A percentile compares a stretch with the other conserved stretches of the same genome.
phyloP scores from a whole-genome alignment of 1,140 invertebrate species.

The Vanessa atalanta region DNA sequence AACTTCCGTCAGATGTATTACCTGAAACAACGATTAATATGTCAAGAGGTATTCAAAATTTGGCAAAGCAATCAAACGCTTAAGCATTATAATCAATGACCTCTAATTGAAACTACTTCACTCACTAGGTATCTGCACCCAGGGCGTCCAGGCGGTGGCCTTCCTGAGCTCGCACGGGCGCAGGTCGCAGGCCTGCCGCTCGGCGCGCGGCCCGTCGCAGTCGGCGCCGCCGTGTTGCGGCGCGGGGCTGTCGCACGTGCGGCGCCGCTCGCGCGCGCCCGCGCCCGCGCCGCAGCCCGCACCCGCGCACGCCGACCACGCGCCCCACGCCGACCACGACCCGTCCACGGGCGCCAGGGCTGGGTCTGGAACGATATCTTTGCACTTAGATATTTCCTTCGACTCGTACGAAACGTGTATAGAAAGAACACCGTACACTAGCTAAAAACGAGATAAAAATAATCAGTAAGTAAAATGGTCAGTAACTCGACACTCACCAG shows the following conservation, averaged over 20 bases:
- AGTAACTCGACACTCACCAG: slow-evolving; percentile 67
- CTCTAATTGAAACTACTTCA: slow-evolving; percentile 39
- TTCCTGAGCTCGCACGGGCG: slow-evolving; percentile 85
- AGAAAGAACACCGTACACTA: no score
- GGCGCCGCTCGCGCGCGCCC: slow-evolving; percentile 54
- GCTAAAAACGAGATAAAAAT: no score
- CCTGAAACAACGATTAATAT: slow-evolving; percentile 49
- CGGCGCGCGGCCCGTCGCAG: slow-evolving; percentile 84
- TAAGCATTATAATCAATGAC: background rate
- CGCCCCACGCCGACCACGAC: slow-evolving; percentile 87
- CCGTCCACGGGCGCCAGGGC: slow-evolving; percentile 84
- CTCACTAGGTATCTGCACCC: slow-evolving; percentile 82
- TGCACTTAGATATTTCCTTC: no score
- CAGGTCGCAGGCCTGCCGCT: slow-evolving; percentile 86
- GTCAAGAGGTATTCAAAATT: background rate
- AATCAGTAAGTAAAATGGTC: no score
- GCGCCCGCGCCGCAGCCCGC: slow-evolving; percentile 81
- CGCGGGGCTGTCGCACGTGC: slow-evolving; percentile 57
- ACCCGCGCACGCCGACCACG: slow-evolving; percentile 85
- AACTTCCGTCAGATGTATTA: slow-evolving; percentile 79
- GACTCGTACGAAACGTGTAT: no score
- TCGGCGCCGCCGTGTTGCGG: slow-evolving; percentile 74
- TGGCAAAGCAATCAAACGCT: background rate
- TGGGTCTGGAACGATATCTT: slow-evolving; percentile 59
- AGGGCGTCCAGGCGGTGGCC: slow-evolving; percentile 88